Base-by-base conservation (phyloP, 2,113 vertebrate species). In the Neogale vison region DNA sequence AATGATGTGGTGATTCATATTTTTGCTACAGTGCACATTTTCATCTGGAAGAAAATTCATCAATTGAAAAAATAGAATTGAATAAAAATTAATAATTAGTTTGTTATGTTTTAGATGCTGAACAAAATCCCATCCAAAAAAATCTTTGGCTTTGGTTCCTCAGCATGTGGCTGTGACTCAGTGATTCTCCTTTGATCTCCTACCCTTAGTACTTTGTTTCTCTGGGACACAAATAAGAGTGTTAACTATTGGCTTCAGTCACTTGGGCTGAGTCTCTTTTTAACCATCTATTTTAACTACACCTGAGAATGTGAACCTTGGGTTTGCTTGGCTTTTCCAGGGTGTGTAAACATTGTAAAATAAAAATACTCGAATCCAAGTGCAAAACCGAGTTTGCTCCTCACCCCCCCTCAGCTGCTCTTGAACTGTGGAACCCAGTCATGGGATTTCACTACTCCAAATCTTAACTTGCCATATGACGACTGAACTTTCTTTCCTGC, bases 81-180 rank as follows among this genome's bases (percentile, higher is more conserved):
- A 96, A 69, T 84, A 91, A 36, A 90, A 94, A 74, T 93, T 80
- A 95, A 55, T 85, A 94, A 87, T 97, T 90, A 57, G 80, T 95
- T 88, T 96, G 71, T 77, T 95, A 77, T 91, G 85, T 47, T 95
- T 97, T 94, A 86, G 67, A 85, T 76, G 50, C 26, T 61, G 88
- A 95, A 47, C 61, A 81, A 88, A 93, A 34, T 85, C 47, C 21
- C 47, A 80, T 69, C 55, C 47, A 47, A 39, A 88, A 79, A 82
- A 77, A 67, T 90, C 31, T 87, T 87, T 83, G 85, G 84, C 85
- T 94, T 83, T 90, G 61, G 2, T 63, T 94, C 42, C 36, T 87
- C 7, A 42, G 83, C 85, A 45, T 52, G 91, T 93, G 97, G 91
- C 85, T 88, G 85, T 95, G 96, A 92, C 97, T 95, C 84, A 95